Conservation (phyloP, 1,140 invertebrate species). For the Helicoverpa zea region DNA sequence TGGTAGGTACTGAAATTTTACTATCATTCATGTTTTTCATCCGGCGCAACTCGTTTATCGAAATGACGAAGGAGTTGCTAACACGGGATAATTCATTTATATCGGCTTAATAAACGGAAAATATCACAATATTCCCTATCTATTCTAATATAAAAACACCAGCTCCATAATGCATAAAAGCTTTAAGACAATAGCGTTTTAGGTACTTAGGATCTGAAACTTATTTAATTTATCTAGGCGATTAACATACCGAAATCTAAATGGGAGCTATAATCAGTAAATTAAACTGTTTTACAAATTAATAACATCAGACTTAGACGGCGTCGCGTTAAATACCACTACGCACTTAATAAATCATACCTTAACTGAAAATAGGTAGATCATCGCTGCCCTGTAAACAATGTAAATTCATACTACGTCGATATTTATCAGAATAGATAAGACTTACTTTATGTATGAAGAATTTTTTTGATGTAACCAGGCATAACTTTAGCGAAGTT, state of each 20-base stretch:
- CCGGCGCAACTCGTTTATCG: neutral
- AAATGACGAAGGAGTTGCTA: too few species aligned
- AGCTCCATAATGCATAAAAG: too few species aligned
- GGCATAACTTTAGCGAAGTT: too few species aligned
- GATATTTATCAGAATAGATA: neutral
- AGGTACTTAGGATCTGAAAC: too few species aligned
- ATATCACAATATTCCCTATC: neutral
- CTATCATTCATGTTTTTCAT: too few species aligned
- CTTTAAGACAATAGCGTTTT: too few species aligned
- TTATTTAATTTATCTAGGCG: too few species aligned
- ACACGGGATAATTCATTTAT: too few species aligned
- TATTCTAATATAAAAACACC: too few species aligned
- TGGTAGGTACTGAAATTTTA: neutral
- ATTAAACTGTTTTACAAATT: neutral
- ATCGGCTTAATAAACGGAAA: neutral
- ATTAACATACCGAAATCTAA: neutral
- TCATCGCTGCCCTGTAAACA: conserved; percentile 1
- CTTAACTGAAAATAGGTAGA: neutral
- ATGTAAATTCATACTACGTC: neutral
- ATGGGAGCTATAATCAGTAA: neutral
- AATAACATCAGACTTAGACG: neutral
- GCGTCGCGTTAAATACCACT: neutral
- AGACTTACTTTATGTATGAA: neutral
- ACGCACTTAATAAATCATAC: neutral
- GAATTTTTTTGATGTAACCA: too few species aligned